phyloP scores from a whole-genome alignment of 2,888 invertebrate species.

The Cabera pusaria region DNA sequence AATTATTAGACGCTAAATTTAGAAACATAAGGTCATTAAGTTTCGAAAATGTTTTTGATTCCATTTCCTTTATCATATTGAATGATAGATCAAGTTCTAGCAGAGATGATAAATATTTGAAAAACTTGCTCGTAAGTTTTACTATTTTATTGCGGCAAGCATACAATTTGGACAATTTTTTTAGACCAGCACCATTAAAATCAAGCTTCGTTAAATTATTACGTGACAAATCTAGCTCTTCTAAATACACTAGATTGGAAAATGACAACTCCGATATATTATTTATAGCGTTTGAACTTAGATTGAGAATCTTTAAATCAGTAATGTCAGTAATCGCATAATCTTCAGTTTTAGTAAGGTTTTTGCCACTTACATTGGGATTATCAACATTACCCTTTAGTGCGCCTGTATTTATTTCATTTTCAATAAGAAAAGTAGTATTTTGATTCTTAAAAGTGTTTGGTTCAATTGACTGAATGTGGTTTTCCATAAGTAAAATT shows the following conservation, averaged over 20 bases:
- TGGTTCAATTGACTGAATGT: conserved; percentile 17
- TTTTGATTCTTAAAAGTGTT: conserved; percentile 18
- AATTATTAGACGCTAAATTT: conserved; percentile 9
- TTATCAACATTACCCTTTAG: conserved; percentile 12
- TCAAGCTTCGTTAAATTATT: conserved; percentile 17
- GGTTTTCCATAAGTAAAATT: conserved; percentile 16
- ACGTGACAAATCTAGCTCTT: conserved; percentile 21
- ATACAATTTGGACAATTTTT: conserved; percentile 11
- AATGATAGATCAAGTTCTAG: conserved; percentile 20
- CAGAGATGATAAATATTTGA: conserved; percentile 13
- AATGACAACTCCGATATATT: conserved; percentile 22
- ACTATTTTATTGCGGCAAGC: conserved; percentile 15
- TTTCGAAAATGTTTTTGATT: conserved; percentile 13
- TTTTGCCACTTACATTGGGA: conserved; percentile 19
- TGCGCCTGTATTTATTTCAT: conserved; percentile 14
- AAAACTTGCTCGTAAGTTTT: conserved; percentile 11
- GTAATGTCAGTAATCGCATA: conserved; percentile 19
- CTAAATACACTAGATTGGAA: conserved; percentile 10
- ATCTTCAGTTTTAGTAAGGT: conserved; percentile 13
- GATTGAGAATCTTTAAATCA: conserved; percentile 16
- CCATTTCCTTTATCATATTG: conserved; percentile 19
- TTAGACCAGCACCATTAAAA: conserved; percentile 16
- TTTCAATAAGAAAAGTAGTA: conserved; percentile 13
- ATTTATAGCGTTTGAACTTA: conserved; percentile 18
- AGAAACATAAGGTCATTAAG: conserved; percentile 14